Evolutionary conservation across 2,113 vertebrate genomes (phyloP), one percentile per base, ranked within the genome.

Genomic region (Phycodurus eques): DNA sequence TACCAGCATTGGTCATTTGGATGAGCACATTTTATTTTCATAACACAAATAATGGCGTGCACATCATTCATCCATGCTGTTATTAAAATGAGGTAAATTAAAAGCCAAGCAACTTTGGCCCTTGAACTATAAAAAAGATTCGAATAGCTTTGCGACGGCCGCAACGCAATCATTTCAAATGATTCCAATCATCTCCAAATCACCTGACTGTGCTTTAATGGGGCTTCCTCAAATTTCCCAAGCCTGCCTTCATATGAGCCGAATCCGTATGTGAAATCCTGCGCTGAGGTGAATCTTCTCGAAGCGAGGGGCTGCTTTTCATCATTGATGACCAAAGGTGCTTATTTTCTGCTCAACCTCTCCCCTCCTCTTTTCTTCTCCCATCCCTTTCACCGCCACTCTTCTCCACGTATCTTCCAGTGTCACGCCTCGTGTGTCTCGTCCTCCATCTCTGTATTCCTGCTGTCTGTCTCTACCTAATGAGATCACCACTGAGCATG

Each of bases 41-140:
- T 79, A 78, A 83, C 47, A 79, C 80, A 85, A 89, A 85, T 85
- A 82, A 77, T 80, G 81, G 27, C 43, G 68, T 74, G 57, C 43
- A 53, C 81, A 83, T 80, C 79, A 76, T 80, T 71, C 57, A 72
- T 74, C 76, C 68, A 75, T 53, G 53, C 75, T 78, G 35, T 85
- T 81, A 65, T 73, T 67, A 63, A 80, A 80, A 83, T 83, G 75
- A 85, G 83, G 74, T 79, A 83, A 84, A 90, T 88, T 84, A 59
- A 59, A 87, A 80, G 76, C 49, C 59, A 65, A 73, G 78, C 72
- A 78, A 70, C 76, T 80, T 81, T 77, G 81, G 67, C 57, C 44
- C 11, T 61, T 17, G 63, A 69, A 64, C 72, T 65, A 76, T 78
- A 71, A 0, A 76, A 73, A 83, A 73, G 70, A 75, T 69, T 56